Percentiles rank a stretch among this genome's conserved stretches.
These are phyloP conservation scores for Acrossocheilus fasciatus DNA, from an alignment of 2,797 vertebrate genomes.

Conservation along the genomic window DNA sequence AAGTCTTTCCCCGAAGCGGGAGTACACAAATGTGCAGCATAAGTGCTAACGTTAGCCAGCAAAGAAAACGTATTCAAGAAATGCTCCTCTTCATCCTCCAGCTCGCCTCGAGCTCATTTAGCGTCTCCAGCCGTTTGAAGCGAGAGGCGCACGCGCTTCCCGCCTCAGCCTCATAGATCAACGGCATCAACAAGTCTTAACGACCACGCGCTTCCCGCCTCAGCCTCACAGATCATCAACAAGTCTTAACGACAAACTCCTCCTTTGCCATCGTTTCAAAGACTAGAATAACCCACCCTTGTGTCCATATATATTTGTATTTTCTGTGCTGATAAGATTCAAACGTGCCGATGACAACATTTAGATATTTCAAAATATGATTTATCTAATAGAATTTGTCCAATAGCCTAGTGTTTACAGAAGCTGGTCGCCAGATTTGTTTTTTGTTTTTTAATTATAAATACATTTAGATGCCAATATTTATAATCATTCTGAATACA, in stretches of 20 bases:
- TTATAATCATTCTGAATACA: not conserved
- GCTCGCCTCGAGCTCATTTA: not conserved
- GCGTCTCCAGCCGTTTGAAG: conserved; percentile 27
- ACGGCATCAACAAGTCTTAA: conserved; percentile 81
- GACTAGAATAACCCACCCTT: conserved; percentile 59
- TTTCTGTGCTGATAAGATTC: conserved; percentile 56
- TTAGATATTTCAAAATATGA: not conserved
- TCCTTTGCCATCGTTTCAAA: conserved; percentile 65
- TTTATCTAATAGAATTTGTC: not conserved
- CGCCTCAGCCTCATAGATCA: conserved; percentile 64
- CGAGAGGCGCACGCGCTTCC: conserved; percentile 56
- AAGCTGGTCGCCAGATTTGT: not conserved
- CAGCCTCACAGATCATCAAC: conserved; percentile 75
- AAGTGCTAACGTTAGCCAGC: conserved; percentile 36
- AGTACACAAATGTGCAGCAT: conserved; percentile 45
- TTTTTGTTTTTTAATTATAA: too few relatives aligned
- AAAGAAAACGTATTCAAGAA: conserved; percentile 48
- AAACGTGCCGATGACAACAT: not conserved
- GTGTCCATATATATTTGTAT: conserved; percentile 59
- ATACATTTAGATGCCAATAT: not conserved
- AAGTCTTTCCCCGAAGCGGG: conserved; percentile 28
- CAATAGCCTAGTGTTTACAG: not conserved
- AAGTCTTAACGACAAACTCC: conserved; percentile 74
- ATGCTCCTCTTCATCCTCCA: conserved; percentile 15
- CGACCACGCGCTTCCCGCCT: conserved; percentile 61